phyloP scores from a whole-genome alignment of 2,113 vertebrate species.

The Lepus americanus region DNA sequence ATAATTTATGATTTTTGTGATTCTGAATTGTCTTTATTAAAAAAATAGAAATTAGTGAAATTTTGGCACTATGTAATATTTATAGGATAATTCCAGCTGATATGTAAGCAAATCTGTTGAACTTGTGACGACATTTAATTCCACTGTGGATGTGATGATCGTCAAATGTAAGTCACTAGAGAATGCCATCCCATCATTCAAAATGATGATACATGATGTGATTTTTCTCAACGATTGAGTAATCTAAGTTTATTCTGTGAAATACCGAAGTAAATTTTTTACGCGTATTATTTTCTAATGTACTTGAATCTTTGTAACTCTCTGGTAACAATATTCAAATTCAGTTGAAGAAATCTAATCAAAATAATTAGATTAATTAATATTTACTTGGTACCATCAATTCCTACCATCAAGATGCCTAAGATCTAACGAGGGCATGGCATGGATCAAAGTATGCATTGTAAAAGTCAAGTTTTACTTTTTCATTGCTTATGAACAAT shows the following conservation, averaged over 20 bases:
- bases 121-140: not conserved
- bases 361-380: not conserved
- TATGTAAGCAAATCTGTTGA: not conserved
- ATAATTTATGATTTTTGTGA: not conserved
- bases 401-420: not conserved
- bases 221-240: not conserved
- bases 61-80: not conserved
- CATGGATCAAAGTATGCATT: not conserved
- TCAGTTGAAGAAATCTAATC: not conserved
- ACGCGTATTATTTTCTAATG: not conserved
- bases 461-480: not conserved
- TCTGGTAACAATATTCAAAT: not conserved
- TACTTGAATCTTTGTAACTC: not conserved
- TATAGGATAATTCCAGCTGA: not conserved
- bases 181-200: not conserved
- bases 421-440: not conserved
- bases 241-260: slow-evolving; percentile 40
- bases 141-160: not conserved
- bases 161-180: not conserved
- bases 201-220: not conserved
- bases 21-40: not conserved
- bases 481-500: not conserved
- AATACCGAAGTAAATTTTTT: not conserved
- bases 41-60: not conserved
- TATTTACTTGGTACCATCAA: not conserved